Percentiles rank a stretch among this genome's conserved stretches.
These are phyloP conservation scores for Drosophila emarginata DNA, from an alignment of 2,888 invertebrate species.

Conservation along the genomic window DNA sequence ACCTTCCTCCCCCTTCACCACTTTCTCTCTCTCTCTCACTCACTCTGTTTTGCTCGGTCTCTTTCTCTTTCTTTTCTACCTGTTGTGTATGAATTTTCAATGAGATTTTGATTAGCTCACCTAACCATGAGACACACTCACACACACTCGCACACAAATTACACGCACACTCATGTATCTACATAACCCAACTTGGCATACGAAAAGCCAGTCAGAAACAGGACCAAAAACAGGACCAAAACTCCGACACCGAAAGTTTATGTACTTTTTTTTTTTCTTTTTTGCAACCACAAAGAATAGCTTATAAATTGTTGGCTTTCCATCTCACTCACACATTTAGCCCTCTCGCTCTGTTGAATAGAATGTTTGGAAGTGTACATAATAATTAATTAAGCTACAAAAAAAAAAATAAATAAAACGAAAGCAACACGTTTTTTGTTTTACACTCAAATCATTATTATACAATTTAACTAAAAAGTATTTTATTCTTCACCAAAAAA, in stretches of 20 bases:
- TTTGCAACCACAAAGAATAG: slow-evolving; percentile 3
- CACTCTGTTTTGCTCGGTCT: background rate
- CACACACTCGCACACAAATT: too few species aligned
- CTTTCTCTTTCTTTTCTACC: slow-evolving; percentile 21
- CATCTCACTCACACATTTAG: too few species aligned
- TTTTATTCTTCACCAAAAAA: slow-evolving; percentile 11
- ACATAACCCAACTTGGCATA: background rate
- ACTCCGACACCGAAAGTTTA: background rate
- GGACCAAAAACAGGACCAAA: slow-evolving; percentile 2
- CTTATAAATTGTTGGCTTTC: slow-evolving; percentile 2
- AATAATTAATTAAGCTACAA: slow-evolving; percentile 61
- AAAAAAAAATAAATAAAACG: slow-evolving; percentile 27
- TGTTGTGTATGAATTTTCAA: slow-evolving; percentile 65
- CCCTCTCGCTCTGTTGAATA: background rate
- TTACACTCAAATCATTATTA: too few species aligned
- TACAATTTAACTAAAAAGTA: background rate
- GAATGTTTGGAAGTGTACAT: slow-evolving; percentile 49
- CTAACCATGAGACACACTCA: slow-evolving; percentile 22
- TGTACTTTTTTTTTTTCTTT: background rate
- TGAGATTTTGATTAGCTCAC: slow-evolving; percentile 65
- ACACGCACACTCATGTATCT: slow-evolving; percentile 13
- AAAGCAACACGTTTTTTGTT: too few species aligned
- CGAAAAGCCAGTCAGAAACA: slow-evolving; percentile 22
- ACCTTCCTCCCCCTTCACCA: background rate
- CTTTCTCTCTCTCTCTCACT: background rate